Base-by-base conservation (phyloP, 2,888 invertebrate species). In the Pecten maximus region DNA sequence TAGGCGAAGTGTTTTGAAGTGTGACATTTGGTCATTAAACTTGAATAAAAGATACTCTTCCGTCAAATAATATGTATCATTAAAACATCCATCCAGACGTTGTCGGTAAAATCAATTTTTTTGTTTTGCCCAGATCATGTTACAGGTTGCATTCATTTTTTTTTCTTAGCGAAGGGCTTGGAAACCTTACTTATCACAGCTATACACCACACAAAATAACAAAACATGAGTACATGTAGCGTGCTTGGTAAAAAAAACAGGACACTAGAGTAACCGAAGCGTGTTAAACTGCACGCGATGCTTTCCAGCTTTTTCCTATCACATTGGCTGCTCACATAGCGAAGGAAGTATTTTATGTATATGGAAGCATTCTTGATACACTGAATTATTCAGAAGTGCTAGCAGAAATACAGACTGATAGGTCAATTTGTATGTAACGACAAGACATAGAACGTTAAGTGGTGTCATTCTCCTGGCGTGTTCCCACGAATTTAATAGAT, bases 351-450 rank as follows among this genome's bases (percentile, higher is more conserved):
- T 74, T 74, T 23, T 28, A 74, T 28, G 74, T 74, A 74, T 74
- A 74, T 3, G 4, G 28, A 35, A 35, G 35, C 35, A 8, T 74
- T 74, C 74, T 28, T 35, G 74, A 74, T 74, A 35, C 74, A 35
- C 74, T 74, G 74, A 74, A 74, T 74, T 35, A 74, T 74, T 74
- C 74, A 74, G 23, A 74, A 74, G 74, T 35, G 74, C 35, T 74
- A 74, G 74, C 19, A 74, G 74, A 74, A 74, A 74, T 74, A 74
- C 74, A 74, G 74, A 74, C 74, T 74, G 74, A 74, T 74, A 74
- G 74, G 35, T 74, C 74, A 74, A 74, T 74, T 74, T 74, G 74
- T 74, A 74, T 74, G 74, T 74, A 74, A 74, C 35, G 74, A 28
- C 35, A 74, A 74, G 74, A 74, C 74, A 74, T 2, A 23, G 1